phyloP scores from a whole-genome alignment of 2,888 invertebrate genomes.

The Blastobasis adustella region DNA sequence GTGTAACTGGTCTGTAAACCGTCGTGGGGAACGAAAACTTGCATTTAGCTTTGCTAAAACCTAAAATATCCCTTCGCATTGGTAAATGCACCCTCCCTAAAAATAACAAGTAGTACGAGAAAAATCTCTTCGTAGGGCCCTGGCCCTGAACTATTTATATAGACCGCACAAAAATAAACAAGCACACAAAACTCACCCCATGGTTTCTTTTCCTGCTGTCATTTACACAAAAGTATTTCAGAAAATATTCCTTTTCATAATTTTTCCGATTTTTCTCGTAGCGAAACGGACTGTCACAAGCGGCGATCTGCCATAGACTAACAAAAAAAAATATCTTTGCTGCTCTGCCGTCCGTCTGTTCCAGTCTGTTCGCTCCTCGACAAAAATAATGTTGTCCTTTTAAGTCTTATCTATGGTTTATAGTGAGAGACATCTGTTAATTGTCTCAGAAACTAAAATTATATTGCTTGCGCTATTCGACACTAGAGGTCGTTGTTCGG shows the following conservation, averaged over 20 bases:
- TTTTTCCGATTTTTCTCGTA: constrained; percentile 39
- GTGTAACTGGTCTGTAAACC: no score
- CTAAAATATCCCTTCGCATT: constrained; percentile 65
- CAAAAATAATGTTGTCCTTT: not conserved
- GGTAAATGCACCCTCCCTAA: constrained; percentile 72
- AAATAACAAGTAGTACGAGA: constrained; percentile 56
- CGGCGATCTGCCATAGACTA: constrained; percentile 41
- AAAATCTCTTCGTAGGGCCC: constrained; percentile 25
- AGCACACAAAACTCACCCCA: constrained; percentile 78
- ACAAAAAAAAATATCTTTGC: constrained; percentile 4
- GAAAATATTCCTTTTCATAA: constrained; percentile 56
- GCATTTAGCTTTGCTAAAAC: constrained; percentile 23
- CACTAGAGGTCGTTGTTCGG: not conserved
- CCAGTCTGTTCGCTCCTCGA: not conserved
- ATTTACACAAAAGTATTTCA: constrained; percentile 74
- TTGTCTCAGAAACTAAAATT: not conserved
- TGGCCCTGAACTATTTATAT: not conserved
- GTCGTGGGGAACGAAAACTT: not conserved
- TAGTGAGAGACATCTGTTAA: not conserved
- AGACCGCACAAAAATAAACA: constrained; percentile 14
- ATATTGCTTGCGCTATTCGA: not conserved
- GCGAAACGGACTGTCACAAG: constrained; percentile 42
- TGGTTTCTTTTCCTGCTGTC: constrained; percentile 88
- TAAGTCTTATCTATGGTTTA: not conserved
- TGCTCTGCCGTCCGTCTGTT: no score